Evolutionary conservation across 2,113 vertebrate species (phyloP).

Genomic region (Fulica atra): DNA sequence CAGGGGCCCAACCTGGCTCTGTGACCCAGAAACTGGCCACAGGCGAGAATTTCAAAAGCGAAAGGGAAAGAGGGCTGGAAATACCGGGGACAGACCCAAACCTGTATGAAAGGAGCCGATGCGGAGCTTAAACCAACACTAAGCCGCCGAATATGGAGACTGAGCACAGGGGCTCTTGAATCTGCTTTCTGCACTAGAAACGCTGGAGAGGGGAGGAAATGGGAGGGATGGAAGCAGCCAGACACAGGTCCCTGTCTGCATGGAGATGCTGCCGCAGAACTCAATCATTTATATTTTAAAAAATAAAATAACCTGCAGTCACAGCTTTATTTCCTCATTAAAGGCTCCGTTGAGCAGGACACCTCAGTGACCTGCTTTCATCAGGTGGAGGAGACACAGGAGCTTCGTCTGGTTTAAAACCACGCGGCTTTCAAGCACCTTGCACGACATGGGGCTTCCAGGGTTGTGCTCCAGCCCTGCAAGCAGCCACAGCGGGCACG

Average conservation of each 20-base stretch:
- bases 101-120: not conserved
- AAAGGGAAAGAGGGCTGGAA: not conserved
- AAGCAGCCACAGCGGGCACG: rapidly evolving
- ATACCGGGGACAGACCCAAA: not conserved
- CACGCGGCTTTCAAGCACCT: not conserved
- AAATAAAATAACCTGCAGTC: not conserved
- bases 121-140: not conserved
- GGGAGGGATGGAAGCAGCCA: not conserved
- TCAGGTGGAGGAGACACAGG: not conserved
- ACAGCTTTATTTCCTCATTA: not conserved
- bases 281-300: not conserved
- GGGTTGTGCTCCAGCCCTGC: not conserved
- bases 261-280: rapidly evolving
- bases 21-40: not conserved
- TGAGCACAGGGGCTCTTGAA: rapidly evolving
- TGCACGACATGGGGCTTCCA: not conserved
- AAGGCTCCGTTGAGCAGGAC: not conserved
- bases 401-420: not conserved
- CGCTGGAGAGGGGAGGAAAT: not conserved
- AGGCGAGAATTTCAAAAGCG: not conserved
- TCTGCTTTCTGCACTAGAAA: not conserved
- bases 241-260: not conserved
- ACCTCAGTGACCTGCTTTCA: not conserved
- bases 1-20: not conserved
- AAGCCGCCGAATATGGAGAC: rapidly evolving